phyloP scores from a whole-genome alignment of 2,113 vertebrate species.

The Scomber colias region DNA sequence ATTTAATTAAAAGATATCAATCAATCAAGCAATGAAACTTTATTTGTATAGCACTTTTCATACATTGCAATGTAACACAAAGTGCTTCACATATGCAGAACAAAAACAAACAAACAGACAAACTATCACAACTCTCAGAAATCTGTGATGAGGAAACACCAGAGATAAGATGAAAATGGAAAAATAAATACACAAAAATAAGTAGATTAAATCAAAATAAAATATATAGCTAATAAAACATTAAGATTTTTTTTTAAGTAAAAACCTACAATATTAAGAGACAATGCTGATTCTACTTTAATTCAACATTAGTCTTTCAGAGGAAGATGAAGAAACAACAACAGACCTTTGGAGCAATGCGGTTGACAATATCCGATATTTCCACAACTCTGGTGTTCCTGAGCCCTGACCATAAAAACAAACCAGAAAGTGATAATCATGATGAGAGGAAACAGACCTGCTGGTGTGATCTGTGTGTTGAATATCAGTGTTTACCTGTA shows the following conservation, averaged over 20 bases:
- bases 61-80: no score
- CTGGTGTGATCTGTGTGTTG: background rate
- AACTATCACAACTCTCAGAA: no score
- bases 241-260: no score
- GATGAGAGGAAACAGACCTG: background rate
- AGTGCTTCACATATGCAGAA: no score
- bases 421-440: background rate
- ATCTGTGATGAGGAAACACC: no score
- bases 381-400: slow-evolving; percentile 84
- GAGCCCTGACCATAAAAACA: slow-evolving; percentile 74
- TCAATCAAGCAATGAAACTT: no score
- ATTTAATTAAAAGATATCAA: background rate
- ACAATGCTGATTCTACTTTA: background rate
- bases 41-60: no score
- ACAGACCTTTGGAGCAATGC: slow-evolving; percentile 94
- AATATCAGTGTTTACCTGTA: slow-evolving; percentile 46
- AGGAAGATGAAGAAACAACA: background rate
- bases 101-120: no score
- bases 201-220: no score
- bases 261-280: background rate
- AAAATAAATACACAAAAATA: no score
- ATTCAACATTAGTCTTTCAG: background rate
- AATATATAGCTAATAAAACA: no score
- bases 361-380: slow-evolving; percentile 94
- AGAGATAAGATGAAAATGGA: no score